Percentiles rank a stretch among this genome's conserved stretches.
Evolutionary conservation across 2,797 vertebrate genomes (phyloP).

Genomic region (Halcyon badia): DNA sequence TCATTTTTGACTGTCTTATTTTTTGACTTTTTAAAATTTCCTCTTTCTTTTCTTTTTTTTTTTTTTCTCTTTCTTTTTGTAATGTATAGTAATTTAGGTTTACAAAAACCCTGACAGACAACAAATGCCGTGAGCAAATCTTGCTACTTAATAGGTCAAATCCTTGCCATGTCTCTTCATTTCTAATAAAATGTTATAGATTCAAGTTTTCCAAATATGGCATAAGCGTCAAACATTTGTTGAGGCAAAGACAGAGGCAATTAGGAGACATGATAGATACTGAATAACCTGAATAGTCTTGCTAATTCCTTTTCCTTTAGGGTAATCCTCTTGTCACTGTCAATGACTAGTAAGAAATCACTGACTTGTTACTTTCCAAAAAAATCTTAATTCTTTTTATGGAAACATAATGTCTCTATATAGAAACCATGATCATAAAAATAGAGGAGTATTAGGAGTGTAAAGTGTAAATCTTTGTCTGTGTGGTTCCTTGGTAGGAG

Average conservation of each 20-base stretch:
- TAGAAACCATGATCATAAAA: not conserved
- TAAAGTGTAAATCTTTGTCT: not conserved
- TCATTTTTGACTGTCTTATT: not conserved
- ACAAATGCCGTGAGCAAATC: not conserved
- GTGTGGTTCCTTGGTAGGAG: rapidly evolving
- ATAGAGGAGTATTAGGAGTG: not conserved
- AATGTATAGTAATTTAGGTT: not conserved
- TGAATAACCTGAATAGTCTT: not conserved
- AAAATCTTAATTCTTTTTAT: not conserved
- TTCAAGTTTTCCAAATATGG: not conserved
- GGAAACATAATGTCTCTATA: not conserved
- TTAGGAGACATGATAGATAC: not conserved
- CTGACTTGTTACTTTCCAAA: not conserved
- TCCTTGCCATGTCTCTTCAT: not conserved
- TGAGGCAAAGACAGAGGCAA: not conserved
- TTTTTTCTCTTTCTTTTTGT: not conserved
- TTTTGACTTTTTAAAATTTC: not conserved
- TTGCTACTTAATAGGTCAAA: not conserved
- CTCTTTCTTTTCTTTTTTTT: not conserved
- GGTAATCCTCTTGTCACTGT: not conserved
- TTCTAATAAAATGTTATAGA: not conserved
- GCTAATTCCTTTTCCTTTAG: not conserved
- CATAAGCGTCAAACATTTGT: not conserved
- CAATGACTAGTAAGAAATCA: not conserved
- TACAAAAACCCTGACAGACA: not conserved